Base-by-base conservation (phyloP, 2,888 invertebrate genomes). In the Cheilosia grossa region DNA sequence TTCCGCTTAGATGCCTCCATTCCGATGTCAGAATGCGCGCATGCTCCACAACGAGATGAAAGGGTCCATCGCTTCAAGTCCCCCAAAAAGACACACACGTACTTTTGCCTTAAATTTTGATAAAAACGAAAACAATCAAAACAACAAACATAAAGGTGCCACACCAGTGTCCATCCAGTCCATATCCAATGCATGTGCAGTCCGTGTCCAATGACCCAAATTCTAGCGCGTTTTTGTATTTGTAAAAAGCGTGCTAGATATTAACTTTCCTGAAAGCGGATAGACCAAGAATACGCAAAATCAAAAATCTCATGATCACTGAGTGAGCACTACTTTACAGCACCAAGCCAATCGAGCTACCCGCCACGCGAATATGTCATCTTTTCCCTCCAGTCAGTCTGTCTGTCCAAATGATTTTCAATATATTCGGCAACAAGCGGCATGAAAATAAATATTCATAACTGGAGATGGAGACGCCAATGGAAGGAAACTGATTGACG, bases 351-450 rank as follows among this genome's bases (percentile, higher is more conserved):
- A 83, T 83, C 63, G 79, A 40, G 51, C 79, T 73, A 49, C 72
- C 82, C 17, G 75, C 37, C 37, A 79, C 82, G 64, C 58, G 74
- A 85, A 85, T 85, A 74, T 80, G 83, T 80, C 83, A 85, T 85
- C 56, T 74, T 63, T 70, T 27, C 54, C 66, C 74, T 69, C 54
- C 75, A 70, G 82, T 82, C 79, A 67, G 80, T 83, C 79, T 83
- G 80, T 75, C 83, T 85, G 83, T 85, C 83, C 27, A 80, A 79
- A 85, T 85, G 83, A 85, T 74, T 85, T 80, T 85, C 80, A 75
- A 85, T 85, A 51, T 51, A 85, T 85, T 85, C 70, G 80, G 83
- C 83, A 85, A 85, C 83, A 69, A 74, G 80, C 75, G 74, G 40
- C 75, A 66, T 59, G 80, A 53, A 80, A 37, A 64, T 42, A 40